These are phyloP conservation scores for Sparus aurata DNA, from an alignment of 2,797 vertebrate genomes.

Conservation along the genomic window DNA sequence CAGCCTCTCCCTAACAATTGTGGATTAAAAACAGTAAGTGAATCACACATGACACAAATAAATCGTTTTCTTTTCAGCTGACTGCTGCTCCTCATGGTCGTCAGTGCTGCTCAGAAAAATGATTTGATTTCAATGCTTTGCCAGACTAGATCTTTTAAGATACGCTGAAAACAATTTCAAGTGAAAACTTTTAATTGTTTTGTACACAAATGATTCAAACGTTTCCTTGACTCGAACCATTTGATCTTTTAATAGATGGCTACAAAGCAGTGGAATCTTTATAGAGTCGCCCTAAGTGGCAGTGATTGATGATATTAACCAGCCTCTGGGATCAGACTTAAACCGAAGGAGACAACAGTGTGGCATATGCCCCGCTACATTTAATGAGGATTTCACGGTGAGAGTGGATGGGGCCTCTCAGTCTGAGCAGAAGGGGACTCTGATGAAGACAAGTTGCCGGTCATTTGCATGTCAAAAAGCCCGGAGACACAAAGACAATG, in stretches of 20 bases:
- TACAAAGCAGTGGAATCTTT: conserved; percentile 15
- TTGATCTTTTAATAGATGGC: conserved; percentile 22
- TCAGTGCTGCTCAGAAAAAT: not conserved
- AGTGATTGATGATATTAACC: conserved; percentile 68
- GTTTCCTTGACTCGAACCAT: not conserved
- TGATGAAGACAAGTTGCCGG: conserved; percentile 76
- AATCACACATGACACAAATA: not conserved
- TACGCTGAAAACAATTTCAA: not conserved
- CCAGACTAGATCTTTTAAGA: not conserved
- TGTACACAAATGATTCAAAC: not conserved
- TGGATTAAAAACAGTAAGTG: not conserved
- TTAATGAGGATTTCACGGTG: conserved; percentile 75
- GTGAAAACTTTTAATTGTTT: not conserved
- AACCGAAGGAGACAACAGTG: conserved; percentile 45
- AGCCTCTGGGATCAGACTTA: conserved; percentile 59
- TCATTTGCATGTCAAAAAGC: conserved; percentile 84
- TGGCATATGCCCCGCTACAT: conserved; percentile 61
- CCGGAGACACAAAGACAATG: conserved; percentile 71
- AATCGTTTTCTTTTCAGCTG: not conserved
- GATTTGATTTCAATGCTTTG: not conserved
- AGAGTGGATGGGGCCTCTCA: conserved; percentile 54
- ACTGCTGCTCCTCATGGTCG: not conserved
- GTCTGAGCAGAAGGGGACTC: conserved; percentile 60
- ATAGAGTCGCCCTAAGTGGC: conserved; percentile 39
- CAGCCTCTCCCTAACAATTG: not conserved